Conservation (phyloP, 2,888 invertebrate genomes). For the Micoletzkya japonica region DNA sequence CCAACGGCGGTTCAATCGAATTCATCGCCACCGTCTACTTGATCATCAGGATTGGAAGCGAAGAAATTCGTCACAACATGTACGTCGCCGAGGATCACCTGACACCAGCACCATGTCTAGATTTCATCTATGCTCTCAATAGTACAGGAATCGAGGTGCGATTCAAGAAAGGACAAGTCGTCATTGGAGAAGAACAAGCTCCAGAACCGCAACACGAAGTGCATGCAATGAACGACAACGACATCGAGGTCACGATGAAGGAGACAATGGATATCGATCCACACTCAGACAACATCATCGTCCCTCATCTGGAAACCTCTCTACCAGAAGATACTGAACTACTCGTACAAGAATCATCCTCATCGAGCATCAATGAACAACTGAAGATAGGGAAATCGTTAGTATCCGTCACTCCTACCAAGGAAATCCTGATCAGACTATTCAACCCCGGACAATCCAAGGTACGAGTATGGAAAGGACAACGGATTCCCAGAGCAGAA, state of each 20-base stretch:
- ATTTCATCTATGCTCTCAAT: background rate
- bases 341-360: background rate
- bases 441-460: background rate
- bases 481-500: background rate
- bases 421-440: background rate
- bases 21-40: constrained; percentile 3
- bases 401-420: background rate
- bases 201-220: background rate
- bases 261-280: background rate
- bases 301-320: background rate
- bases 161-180: background rate
- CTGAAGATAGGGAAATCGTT: background rate
- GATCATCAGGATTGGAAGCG: background rate
- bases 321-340: background rate
- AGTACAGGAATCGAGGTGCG: background rate
- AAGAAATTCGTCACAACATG: background rate
- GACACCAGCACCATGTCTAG: background rate
- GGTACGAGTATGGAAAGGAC: constrained; percentile 3
- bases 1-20: background rate
- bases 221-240: background rate
- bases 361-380: background rate
- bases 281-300: background rate
- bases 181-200: background rate
- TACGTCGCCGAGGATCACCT: constrained; percentile 13
- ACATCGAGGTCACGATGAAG: background rate